A percentile compares a stretch with the other conserved stretches of the same genome.
phyloP scores from a whole-genome alignment of 2,113 vertebrate species.

The Lynx canadensis region DNA sequence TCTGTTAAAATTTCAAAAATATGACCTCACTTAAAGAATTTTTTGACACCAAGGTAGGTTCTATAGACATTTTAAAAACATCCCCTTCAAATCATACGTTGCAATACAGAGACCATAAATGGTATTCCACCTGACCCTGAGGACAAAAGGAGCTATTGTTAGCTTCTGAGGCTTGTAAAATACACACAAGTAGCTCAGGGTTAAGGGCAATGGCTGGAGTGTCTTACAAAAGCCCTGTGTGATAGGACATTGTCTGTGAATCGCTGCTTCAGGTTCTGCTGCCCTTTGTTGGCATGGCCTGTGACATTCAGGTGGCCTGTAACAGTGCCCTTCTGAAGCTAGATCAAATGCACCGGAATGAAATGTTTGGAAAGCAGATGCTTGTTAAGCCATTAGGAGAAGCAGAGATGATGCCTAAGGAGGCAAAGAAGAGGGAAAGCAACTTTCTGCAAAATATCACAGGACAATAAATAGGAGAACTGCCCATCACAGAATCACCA shows the following conservation, averaged over 20 bases:
- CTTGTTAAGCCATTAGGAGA: not conserved
- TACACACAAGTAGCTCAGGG: not conserved
- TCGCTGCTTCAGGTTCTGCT: not conserved
- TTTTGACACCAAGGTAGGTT: not conserved
- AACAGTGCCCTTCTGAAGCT: not conserved
- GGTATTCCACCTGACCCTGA: not conserved
- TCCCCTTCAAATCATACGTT: not conserved
- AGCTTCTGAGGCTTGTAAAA: not conserved
- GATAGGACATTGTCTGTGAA: not conserved
- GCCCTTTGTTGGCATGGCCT: not conserved
- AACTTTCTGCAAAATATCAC: not conserved
- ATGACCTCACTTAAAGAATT: not conserved
- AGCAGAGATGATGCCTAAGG: not conserved
- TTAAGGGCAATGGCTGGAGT: not conserved
- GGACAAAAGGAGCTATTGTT: conserved; percentile 8
- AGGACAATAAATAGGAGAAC: not conserved
- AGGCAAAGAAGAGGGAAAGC: not conserved
- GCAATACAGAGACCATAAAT: not conserved
- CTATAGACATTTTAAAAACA: not conserved
- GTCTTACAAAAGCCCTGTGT: not conserved
- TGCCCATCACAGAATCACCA: not conserved
- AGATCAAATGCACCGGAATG: not conserved
- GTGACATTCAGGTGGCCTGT: not conserved
- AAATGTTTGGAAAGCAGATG: not conserved
- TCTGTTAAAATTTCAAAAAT: not conserved